Base-by-base conservation (phyloP, 2,113 vertebrate genomes). In the Chaetorhynchus papuensis region DNA sequence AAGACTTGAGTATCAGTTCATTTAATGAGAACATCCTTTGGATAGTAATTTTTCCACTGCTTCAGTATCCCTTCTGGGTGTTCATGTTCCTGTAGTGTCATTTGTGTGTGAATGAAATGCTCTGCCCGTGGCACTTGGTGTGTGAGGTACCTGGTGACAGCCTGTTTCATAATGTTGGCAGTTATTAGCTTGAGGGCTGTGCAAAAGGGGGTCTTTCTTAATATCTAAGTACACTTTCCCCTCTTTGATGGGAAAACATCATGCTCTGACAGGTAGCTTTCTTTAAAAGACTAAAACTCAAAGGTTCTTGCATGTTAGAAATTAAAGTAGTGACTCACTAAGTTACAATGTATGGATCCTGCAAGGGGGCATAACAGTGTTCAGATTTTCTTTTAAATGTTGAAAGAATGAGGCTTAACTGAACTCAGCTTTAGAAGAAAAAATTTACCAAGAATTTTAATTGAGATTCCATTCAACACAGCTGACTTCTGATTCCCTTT, bases 61-160 rank as follows among this genome's bases (percentile, higher is more conserved):
- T 77, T 45, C 5, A n/a, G 0, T 54, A 8, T 54, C 15, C 10
- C 19, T 81, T 87, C 39, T 76, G 26, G 23, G 15, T n/a, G 14
- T 71, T 78, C 6, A 16, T 1, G 20, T 65, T 65, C 14, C 9
- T 52, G 33, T 42, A 31, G 28, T 42, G 21, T 84, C 3, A 9
- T 14, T 42, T 28, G 15, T 45, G 13, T 23, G 10, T 72, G 27
- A 64, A 30, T 17, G 1, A 57, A 81, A 20, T 19, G 8, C 4
- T 26, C 17, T 41, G 30, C 71, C 18, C 2, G 0, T 30, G 44
- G 61, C 41, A 33, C 8, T 31, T 35, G 2, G 2, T 3, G 28
- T 76, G 15, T 42, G 42, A 65, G 24, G 15, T 81, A 26, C 1
- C 0, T 9, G 20, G 0, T 17, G 28, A n/a, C 42, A 74, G 39